Base-by-base conservation (phyloP, 2,797 vertebrate species). In the Onychomys leucogaster region DNA sequence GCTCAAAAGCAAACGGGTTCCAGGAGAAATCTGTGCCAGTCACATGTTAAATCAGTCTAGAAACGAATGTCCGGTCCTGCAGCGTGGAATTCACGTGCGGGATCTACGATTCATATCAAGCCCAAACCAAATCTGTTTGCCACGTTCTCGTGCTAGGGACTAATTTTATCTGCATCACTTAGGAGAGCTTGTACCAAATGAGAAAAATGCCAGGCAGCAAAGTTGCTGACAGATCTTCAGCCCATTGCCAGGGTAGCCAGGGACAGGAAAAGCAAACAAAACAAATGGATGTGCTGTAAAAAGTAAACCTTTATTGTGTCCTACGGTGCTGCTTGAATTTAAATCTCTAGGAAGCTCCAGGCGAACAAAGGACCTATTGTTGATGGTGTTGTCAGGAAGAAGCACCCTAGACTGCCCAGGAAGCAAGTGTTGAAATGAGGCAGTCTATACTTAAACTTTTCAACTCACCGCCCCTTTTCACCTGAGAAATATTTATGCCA, bases 271-370 rank as follows among this genome's bases (percentile, higher is more conserved):
- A 52, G 77, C 89, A 75, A 90, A 80, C 43, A 52, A 78, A 89
- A 80, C 46, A 27, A 77, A 63, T 13, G 83, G 43, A 84, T 16
- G 89, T 85, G 63, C 67, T 55, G n/a, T 75, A 69, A 67, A 89
- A 83, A 88, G 52, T 71, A 96, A 71, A 67, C 76, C 76, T 81
- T 59, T 82, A 55, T 83, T 61, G n/a, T 73, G 16, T 81, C 76
- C 46, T 96, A 41, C 57, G 23, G 32, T 57, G 37, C 76, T 67
- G 19, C 76, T 83, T 87, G 46, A 84, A 93, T 86, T 86, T 86
- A 95, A 90, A 89, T 93, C 71, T 93, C 71, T 90, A 94, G 84
- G 76, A 90, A 95, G 46, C n/a, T 27, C 46, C 90, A 23, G 11
- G n/a, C 19, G 86, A 90, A 90, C 88, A 92, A 76, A 93, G 67